A percentile compares a stretch with the other conserved stretches of the same genome.
Evolutionary conservation across 2,113 vertebrate species (phyloP).

Genomic region (Macroglossus sobrinus): DNA sequence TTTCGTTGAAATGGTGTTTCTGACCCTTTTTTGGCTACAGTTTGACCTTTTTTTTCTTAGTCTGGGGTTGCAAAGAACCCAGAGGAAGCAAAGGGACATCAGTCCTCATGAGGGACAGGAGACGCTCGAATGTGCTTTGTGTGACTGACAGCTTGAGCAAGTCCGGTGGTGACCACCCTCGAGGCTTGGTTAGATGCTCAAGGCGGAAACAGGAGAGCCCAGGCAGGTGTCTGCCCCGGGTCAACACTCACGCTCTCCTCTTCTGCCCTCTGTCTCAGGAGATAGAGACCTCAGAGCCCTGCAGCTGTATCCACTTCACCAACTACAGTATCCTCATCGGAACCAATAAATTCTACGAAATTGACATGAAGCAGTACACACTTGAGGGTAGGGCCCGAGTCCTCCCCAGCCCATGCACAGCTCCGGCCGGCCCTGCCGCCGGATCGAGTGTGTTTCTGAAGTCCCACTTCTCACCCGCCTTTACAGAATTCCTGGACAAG

Average conservation of each 20-base stretch:
- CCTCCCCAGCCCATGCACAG: neutral
- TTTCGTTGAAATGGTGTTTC: neutral
- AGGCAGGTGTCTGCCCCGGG: accelerated
- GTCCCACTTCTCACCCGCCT: neutral
- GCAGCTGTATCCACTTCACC: constrained; percentile 98
- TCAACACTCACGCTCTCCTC: neutral
- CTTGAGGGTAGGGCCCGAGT: constrained; percentile 88
- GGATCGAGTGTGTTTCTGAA: accelerated
- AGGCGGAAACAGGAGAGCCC: neutral
- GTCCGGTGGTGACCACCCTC: accelerated
- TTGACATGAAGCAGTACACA: constrained; percentile 99
- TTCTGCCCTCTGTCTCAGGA: constrained; percentile 83
- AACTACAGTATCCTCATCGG: constrained; percentile 98
- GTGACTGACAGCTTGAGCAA: accelerated
- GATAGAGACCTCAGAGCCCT: constrained; percentile 98
- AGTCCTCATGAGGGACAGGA: neutral
- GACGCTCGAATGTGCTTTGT: neutral
- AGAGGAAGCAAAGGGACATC: neutral
- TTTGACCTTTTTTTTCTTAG: neutral
- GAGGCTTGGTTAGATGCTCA: neutral
- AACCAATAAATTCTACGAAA: constrained; percentile 99
- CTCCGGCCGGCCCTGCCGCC: neutral
- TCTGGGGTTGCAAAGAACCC: neutral
- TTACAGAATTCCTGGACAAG: constrained; percentile 97
- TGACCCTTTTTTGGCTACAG: neutral